Base-by-base conservation (phyloP, 2,888 invertebrate species). In the Hofmannophila pseudospretella region DNA sequence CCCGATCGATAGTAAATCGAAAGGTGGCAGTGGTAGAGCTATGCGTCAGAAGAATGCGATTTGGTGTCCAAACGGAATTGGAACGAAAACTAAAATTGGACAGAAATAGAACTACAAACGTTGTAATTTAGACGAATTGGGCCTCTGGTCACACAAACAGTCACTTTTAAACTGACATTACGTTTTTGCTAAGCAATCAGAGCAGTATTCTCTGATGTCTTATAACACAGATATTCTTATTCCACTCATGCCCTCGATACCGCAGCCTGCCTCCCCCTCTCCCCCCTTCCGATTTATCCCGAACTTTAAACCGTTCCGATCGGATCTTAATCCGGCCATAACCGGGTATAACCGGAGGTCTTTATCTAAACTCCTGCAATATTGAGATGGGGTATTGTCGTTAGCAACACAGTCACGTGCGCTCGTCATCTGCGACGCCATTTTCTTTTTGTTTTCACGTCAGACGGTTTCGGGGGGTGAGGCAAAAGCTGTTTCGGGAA, bases 271-370 rank as follows among this genome's bases (percentile, higher is more conserved):
- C 13, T 27, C 25, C 33, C 32, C 35, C 29, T 8, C 7, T 36
- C 11, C 19, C 30, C 11, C 28, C 12, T n/a, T 10, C 23, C 20
- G 14, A 13, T 22, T 8, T 22, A 28, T 19, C 28, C 33, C 10
- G 47, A 54, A 58, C 48, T 61, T 67, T 63, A 64, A 67, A 64
- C 58, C 49, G 23, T 23, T 23, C 42, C 41, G 62, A 71, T 70
- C 60, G 62, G 57, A 63, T 67, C 73, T 70, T 74, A 73, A 75
- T 75, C 71, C 65, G 49, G 58, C 65, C 47, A 71, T 72, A 70
- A 63, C 60, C 33, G 34, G 23, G 36, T 34, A 36, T 38, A 40
- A 35, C 19, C 10, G 19, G 56, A 66, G 52, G 59, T 58, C 67
- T 67, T 64, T 67, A 67, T 63, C 65, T 55, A 27, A 42, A 42